phyloP scores from a whole-genome alignment of 2,888 invertebrate genomes.

The Orthosia gothica region DNA sequence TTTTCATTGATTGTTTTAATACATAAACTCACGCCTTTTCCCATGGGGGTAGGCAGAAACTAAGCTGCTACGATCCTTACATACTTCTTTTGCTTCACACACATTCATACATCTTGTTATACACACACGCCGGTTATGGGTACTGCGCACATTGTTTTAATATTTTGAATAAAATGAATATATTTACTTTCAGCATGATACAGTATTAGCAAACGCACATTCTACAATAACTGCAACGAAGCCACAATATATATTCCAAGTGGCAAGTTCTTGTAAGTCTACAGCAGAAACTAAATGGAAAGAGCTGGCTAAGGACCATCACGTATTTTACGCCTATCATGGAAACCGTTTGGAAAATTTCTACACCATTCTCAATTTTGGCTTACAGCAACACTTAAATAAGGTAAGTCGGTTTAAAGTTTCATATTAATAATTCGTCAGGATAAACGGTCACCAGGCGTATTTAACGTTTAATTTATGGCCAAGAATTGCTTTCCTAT shows the following conservation, averaged over 20 bases:
- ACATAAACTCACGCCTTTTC: no score
- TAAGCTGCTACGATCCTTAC: no score
- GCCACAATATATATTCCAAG: constrained; percentile 94
- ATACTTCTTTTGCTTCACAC: no score
- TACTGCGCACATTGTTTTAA: no score
- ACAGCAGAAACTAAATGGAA: constrained; percentile 92
- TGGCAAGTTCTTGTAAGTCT: constrained; percentile 90
- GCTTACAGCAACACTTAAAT: constrained; percentile 94
- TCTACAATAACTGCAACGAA: constrained; percentile 83
- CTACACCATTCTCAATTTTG: constrained; percentile 95
- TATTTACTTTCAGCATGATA: constrained; percentile 87
- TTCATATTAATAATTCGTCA: neutral
- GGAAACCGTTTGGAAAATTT: constrained; percentile 96
- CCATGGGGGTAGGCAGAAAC: no score
- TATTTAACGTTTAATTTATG: no score
- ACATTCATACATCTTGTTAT: no score
- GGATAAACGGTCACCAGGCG: no score
- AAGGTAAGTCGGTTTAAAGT: constrained; percentile 68
- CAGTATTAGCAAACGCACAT: constrained; percentile 89
- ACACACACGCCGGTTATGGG: no score
- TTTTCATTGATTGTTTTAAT: no score
- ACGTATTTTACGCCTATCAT: constrained; percentile 94
- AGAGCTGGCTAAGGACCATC: constrained; percentile 89
- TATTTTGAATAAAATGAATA: neutral
- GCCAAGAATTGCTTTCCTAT: no score